These are phyloP conservation scores for Arbacia lixula DNA, from an alignment of 53 echinoderm and acorn worm species.

Conservation along the genomic window DNA sequence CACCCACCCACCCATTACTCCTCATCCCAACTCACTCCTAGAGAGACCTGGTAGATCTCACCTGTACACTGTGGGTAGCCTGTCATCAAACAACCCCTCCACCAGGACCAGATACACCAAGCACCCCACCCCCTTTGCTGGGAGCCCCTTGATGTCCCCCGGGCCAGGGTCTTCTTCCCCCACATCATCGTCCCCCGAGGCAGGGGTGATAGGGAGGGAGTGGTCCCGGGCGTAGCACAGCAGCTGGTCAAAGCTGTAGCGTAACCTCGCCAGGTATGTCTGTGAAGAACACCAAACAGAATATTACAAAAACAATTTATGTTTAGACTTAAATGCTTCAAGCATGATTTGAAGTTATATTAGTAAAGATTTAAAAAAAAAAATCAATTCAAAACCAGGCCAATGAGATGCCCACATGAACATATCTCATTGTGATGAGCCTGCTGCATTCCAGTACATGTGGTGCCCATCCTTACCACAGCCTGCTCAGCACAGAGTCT, in stretches of 20 bases:
- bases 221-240: constrained; percentile 59
- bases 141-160: constrained; percentile 52
- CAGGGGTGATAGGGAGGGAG: constrained; percentile 44
- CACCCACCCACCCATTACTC: too few relatives aligned
- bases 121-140: constrained; percentile 70
- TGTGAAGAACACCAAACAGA: not conserved
- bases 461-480: constrained; percentile 69
- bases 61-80: constrained; percentile 80
- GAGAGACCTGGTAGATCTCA: too few relatives aligned
- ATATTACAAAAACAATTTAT: too few relatives aligned
- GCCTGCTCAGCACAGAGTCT: constrained; percentile 73
- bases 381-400: too few relatives aligned
- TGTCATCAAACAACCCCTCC: constrained; percentile 51
- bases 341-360: too few relatives aligned
- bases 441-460: too few relatives aligned
- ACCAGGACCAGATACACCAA: constrained; percentile 72
- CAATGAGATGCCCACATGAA: too few relatives aligned
- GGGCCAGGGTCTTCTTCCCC: constrained; percentile 49
- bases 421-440: too few relatives aligned
- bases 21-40: not conserved
- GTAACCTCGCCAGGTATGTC: constrained; percentile 60
- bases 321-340: too few relatives aligned
- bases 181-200: constrained; percentile 30
- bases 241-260: constrained; percentile 61
- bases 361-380: too few relatives aligned